phyloP scores from a whole-genome alignment of 2,113 vertebrate genomes.

The Tupaia tana region DNA sequence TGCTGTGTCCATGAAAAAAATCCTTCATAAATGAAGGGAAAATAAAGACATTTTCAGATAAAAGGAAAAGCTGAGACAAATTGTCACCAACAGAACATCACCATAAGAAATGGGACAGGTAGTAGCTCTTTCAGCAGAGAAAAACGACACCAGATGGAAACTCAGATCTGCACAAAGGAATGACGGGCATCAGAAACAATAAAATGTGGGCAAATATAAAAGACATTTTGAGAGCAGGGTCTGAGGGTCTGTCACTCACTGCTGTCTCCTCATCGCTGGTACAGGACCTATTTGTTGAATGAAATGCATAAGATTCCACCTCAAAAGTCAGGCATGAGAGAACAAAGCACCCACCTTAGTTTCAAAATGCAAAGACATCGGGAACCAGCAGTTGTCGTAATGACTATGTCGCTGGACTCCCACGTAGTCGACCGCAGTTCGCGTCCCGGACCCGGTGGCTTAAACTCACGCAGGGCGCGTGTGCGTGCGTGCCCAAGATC shows the following conservation, averaged over 20 bases:
- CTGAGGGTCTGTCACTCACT: not conserved
- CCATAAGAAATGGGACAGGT: not conserved
- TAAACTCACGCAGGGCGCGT: no score
- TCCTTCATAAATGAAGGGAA: not conserved
- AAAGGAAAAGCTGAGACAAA: not conserved
- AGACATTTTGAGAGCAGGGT: not conserved
- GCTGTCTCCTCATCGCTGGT: not conserved
- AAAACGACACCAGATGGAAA: not conserved
- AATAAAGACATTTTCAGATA: not conserved
- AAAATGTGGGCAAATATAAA: not conserved
- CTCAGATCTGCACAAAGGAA: not conserved
- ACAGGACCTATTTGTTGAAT: not conserved
- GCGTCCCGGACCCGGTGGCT: no score
- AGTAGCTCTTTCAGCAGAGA: not conserved
- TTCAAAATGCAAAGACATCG: constrained; percentile 27
- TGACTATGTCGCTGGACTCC: no score
- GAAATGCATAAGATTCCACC: not conserved
- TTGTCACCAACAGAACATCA: not conserved
- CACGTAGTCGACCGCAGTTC: no score
- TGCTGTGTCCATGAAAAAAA: not conserved
- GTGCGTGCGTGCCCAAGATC: no score
- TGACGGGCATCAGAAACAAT: not conserved
- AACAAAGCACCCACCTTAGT: not conserved
- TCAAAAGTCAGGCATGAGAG: not conserved
- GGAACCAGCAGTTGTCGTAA: no score